Evolutionary conservation across 2,797 vertebrate genomes (phyloP).

Genomic region (Parambassis ranga): DNA sequence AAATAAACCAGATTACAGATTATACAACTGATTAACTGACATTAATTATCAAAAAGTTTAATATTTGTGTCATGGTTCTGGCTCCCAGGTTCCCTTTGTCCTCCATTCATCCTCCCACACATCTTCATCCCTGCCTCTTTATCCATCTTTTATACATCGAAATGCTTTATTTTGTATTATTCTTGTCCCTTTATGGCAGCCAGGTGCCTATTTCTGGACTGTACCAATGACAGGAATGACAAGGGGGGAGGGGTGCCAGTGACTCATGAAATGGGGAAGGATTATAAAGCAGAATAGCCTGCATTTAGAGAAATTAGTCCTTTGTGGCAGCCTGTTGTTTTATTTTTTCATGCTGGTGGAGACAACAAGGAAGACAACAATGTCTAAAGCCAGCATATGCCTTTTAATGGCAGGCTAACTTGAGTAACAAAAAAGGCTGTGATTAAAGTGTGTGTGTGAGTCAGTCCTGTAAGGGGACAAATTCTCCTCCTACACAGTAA

Average conservation of each 20-base stretch:
- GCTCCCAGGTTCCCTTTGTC: background rate
- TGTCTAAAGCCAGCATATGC: conserved; percentile 14
- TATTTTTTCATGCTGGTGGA: conserved; percentile 10
- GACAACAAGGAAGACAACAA: conserved; percentile 12
- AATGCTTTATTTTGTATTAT: conserved; percentile 33
- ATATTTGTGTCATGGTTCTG: background rate
- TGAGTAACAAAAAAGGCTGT: conserved; percentile 27
- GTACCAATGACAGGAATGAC: conserved; percentile 58
- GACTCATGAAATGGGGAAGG: conserved; percentile 68
- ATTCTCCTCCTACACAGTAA: conserved; percentile 39
- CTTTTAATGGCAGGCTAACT: conserved; percentile 28
- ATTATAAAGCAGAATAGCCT: conserved; percentile 63
- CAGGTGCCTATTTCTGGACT: conserved; percentile 74
- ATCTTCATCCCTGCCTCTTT: background rate
- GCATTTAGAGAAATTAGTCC: conserved; percentile 68
- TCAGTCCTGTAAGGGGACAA: conserved; percentile 42
- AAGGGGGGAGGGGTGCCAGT: conserved; percentile 42
- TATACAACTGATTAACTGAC: background rate
- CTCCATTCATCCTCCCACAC: background rate
- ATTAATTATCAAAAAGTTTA: background rate
- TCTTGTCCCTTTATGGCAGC: conserved; percentile 31
- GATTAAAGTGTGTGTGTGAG: conserved; percentile 53
- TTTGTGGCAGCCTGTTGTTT: conserved; percentile 44
- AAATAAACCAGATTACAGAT: background rate
- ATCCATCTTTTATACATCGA: conserved; percentile 28